Conservation (phyloP, 2,888 invertebrate genomes). For the Meghimatium bilineatum region DNA sequence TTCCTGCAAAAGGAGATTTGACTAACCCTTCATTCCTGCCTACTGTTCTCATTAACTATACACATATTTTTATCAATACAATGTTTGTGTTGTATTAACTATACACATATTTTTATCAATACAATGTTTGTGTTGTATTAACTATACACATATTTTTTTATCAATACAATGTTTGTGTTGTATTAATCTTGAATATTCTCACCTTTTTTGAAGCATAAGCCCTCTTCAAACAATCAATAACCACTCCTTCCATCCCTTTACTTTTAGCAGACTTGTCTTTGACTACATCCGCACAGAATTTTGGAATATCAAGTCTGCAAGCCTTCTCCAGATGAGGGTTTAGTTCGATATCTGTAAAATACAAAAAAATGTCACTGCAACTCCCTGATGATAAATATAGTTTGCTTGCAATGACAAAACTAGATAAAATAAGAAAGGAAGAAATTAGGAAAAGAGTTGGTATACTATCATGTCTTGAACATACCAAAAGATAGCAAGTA, state of each 20-base stretch:
- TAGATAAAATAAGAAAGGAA: too few relatives aligned
- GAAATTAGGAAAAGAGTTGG: too few relatives aligned
- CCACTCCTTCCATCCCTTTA: slow-evolving; percentile 85
- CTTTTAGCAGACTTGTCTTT: slow-evolving; percentile 45
- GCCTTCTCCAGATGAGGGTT: slow-evolving; percentile 89
- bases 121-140: too few relatives aligned
- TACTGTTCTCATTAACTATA: too few relatives aligned
- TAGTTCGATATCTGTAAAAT: slow-evolving; percentile 85
- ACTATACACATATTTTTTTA: too few relatives aligned
- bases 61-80: too few relatives aligned
- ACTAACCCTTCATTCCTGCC: too few relatives aligned
- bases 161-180: neutral
- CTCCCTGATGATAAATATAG: neutral
- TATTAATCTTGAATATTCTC: neutral
- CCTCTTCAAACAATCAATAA: slow-evolving; percentile 87
- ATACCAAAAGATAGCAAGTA: too few relatives aligned
- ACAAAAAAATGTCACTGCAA: neutral
- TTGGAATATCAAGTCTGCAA: slow-evolving; percentile 89
- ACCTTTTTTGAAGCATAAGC: slow-evolving; percentile 64
- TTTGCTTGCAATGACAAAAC: neutral
- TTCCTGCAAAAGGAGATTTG: too few relatives aligned
- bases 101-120: too few relatives aligned
- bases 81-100: too few relatives aligned
- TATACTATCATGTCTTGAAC: too few relatives aligned
- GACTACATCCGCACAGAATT: slow-evolving; percentile 80